Evolutionary conservation across 2,797 vertebrate species (phyloP).

Genomic region (Cryptoprocta ferox): DNA sequence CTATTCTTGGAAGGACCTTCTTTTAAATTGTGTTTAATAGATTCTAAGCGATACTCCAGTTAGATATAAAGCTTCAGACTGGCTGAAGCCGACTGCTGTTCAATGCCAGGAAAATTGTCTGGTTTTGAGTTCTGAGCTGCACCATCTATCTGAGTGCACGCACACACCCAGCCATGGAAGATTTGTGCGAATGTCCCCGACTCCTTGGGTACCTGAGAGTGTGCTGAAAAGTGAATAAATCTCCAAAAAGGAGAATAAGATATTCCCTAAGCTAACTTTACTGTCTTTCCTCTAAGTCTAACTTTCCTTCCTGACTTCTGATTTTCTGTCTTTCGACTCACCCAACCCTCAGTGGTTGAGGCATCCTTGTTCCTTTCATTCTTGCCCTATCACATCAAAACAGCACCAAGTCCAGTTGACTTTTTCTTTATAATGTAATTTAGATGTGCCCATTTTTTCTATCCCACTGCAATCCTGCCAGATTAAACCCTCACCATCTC

Average conservation of each 20-base stretch:
- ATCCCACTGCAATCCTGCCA: not conserved
- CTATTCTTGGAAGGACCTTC: constrained; percentile 81
- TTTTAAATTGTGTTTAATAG: constrained; percentile 80
- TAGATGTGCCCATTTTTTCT: not conserved
- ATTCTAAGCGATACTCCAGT: constrained; percentile 83
- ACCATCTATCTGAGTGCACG: constrained; percentile 76
- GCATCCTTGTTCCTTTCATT: not conserved
- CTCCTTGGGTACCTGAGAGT: not conserved
- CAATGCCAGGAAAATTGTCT: constrained; percentile 78
- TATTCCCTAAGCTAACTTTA: not conserved
- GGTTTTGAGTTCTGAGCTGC: constrained; percentile 81
- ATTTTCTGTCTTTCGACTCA: not conserved
- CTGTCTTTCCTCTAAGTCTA: not conserved
- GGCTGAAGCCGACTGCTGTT: constrained; percentile 62
- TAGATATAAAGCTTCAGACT: constrained; percentile 83
- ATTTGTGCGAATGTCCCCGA: constrained; percentile 60
- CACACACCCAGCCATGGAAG: constrained; percentile 52
- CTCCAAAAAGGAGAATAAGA: not conserved
- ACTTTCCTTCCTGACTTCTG: not conserved
- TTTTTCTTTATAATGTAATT: not conserved
- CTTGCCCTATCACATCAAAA: not conserved
- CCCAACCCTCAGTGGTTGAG: not conserved
- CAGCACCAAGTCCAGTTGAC: not conserved
- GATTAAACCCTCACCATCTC: not conserved
- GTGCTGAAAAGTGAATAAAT: constrained; percentile 8